Evolutionary conservation across 2,797 vertebrate species (phyloP), one percentile per base, ranked within the genome.

Genomic region (Molossus molossus): DNA sequence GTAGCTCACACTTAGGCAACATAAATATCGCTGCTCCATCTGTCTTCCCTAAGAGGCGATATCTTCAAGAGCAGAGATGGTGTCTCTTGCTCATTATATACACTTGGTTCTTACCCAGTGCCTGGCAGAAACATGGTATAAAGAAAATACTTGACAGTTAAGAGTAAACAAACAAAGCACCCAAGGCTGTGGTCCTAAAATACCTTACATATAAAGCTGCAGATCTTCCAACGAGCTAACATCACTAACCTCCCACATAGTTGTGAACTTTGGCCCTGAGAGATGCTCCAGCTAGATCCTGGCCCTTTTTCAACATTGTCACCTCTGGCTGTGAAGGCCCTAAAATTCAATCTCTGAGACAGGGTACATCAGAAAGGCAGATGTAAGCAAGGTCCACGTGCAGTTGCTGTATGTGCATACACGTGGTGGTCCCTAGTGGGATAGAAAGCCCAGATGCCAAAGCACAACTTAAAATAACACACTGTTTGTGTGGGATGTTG

Each of bases 381-480:
- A 62, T 27, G 58, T 37, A 40, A 83, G 67, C 53, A 48, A 73
- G n/a, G 14, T 17, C 9, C 65, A 27, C 1, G 21, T 70, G 72
- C 21, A 65, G 72, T 37, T 85, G 76, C 83, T 60, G 0, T 11
- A 0, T 9, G 8, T 45, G 9, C 45, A 53, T 1, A 27, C 17
- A 13, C 37, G 0, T 6, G 15, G 53, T 76, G n/a, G 45, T 23
- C 83, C 76, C 50, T 15, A 25, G 23, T 37, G 64, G 73, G 23
- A 37, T 0, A 23, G 92, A 82, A 82, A 87, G 48, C 72, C 60
- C 92, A 81, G 67, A 77, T 85, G 70, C 40, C 77, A 90, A 67
- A 92, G 77, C n/a, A 69, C 37, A 40, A 50, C 69, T 91, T 95
- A 69, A 94, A 94, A 94, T 92, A 96, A 84, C 92, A 93, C 50